phyloP scores from a whole-genome alignment of 2,888 invertebrate species.

The Macrosiphum euphorbiae region DNA sequence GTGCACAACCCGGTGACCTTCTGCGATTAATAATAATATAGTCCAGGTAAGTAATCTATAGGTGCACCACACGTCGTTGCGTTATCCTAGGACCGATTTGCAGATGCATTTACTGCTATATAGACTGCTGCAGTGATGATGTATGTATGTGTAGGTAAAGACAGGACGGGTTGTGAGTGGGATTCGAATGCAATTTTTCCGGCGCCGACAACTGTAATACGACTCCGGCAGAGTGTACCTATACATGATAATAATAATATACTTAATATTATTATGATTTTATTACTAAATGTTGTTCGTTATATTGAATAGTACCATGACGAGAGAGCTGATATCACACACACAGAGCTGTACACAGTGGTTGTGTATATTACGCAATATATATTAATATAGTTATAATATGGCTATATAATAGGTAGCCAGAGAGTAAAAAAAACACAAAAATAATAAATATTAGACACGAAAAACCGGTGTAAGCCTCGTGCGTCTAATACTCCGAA shows the following conservation, averaged over 20 bases:
- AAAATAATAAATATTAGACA: slow-evolving; percentile 15
- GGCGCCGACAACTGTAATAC: neutral
- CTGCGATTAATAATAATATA: neutral
- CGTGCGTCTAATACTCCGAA: neutral
- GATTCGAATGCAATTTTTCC: neutral
- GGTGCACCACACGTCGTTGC: neutral
- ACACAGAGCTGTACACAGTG: too few relatives aligned
- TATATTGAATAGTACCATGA: neutral
- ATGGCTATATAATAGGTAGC: neutral
- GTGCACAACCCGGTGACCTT: neutral
- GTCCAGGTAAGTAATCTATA: neutral
- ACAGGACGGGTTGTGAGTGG: neutral
- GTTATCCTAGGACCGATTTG: neutral
- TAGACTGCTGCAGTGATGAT: neutral
- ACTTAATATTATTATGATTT: neutral
- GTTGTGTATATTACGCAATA: neutral
- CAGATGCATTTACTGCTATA: neutral
- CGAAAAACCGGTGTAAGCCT: slow-evolving; percentile 36
- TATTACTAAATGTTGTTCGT: neutral
- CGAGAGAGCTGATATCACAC: neutral
- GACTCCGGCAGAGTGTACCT: neutral
- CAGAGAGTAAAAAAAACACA: neutral
- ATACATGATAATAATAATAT: too few relatives aligned
- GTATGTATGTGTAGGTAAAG: neutral
- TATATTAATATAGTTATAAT: neutral